phyloP scores from a whole-genome alignment of 2,888 invertebrate species.

The Cyaniris semiargus region DNA sequence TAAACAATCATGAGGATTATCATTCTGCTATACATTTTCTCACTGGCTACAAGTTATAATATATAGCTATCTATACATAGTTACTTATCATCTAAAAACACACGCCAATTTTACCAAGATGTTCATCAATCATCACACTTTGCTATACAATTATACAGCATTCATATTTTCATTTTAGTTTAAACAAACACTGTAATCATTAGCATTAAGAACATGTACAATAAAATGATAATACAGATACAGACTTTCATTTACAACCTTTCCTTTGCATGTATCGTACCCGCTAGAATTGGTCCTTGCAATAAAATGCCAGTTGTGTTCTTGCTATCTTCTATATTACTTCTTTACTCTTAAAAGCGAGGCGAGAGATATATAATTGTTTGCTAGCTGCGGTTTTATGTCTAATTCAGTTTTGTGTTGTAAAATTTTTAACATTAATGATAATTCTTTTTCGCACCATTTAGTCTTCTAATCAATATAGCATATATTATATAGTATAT shows the following conservation, averaged over 20 bases:
- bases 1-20: not conserved
- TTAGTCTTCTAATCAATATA: no score
- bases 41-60: not conserved
- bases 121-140: not conserved
- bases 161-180: not conserved
- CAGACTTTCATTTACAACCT: slow-evolving; percentile 53
- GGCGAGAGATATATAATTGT: not conserved
- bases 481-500: no score
- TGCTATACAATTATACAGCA: not conserved
- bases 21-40: not conserved
- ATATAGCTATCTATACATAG: not conserved
- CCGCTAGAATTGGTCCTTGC: slow-evolving; percentile 20
- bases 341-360: not conserved
- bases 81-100: not conserved
- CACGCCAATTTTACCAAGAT: not conserved
- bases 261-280: slow-evolving; percentile 40
- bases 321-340: not conserved
- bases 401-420: not conserved
- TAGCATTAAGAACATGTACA: slow-evolving; percentile 42
- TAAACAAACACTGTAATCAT: slow-evolving; percentile 1
- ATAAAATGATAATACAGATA: slow-evolving; percentile 49
- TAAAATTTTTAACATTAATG: not conserved
- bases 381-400: no score
- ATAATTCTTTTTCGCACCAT: no score
- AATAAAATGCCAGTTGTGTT: slow-evolving; percentile 2